Percentiles rank a stretch among this genome's conserved stretches.
These are phyloP conservation scores for Chitala chitala DNA, from an alignment of 2,113 vertebrate genomes.

Conservation along the genomic window DNA sequence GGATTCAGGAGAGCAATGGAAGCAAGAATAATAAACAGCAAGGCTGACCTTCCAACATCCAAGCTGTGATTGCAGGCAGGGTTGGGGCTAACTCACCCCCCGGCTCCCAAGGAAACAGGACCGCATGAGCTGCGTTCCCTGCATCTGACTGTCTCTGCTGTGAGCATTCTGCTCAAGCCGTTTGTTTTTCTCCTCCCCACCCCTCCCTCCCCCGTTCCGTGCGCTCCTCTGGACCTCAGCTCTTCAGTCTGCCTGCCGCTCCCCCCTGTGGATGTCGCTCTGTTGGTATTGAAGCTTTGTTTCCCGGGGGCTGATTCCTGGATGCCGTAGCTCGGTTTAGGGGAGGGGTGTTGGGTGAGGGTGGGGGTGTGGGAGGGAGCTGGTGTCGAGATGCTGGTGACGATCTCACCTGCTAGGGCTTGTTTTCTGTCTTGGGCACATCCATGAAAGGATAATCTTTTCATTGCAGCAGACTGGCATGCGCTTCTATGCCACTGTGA, in stretches of 20 bases:
- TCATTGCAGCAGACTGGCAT: conserved; percentile 4
- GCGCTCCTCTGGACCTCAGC: conserved; percentile 21
- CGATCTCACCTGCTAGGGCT: conserved; percentile 27
- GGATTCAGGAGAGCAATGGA: conserved; percentile 3
- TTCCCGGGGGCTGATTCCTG: conserved; percentile 38
- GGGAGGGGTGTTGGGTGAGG: conserved; percentile 26
- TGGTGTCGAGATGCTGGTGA: conserved; percentile 7
- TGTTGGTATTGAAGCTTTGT: conserved; percentile 39
- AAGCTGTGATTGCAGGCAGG: conserved; percentile 38
- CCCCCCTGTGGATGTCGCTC: conserved; percentile 42
- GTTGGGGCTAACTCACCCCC: conserved; percentile 57
- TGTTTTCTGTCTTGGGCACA: conserved; percentile 29
- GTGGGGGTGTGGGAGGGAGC: conserved; percentile 23
- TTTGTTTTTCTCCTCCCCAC: background rate
- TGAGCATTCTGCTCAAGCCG: background rate
- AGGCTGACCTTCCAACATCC: conserved; percentile 45
- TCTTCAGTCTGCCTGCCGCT: conserved; percentile 37
- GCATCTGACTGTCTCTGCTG: background rate
- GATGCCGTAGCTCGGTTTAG: conserved; percentile 33
- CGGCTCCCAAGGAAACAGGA: conserved; percentile 16
- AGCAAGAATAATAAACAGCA: conserved; percentile 8
- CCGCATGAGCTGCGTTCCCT: conserved; percentile 17
- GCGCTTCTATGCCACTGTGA: conserved; percentile 2
- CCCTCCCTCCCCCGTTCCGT: background rate
- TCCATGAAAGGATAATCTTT: background rate